Evolutionary conservation across 1,140 invertebrate species (phyloP), one percentile per base, ranked within the genome.

Genomic region (Hyphantria cunea): DNA sequence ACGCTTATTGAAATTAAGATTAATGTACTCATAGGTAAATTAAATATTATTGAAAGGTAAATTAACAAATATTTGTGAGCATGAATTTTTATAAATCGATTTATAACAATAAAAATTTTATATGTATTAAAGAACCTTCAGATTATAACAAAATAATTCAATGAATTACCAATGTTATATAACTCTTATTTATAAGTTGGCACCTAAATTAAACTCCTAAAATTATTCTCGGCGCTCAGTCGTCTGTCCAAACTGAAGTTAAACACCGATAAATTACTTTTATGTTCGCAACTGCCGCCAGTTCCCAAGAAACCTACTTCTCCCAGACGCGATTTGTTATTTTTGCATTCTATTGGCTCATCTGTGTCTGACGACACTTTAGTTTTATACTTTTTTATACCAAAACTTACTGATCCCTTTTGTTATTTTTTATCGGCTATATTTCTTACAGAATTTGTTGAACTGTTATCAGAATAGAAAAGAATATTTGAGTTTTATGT

Each of bases 201-300:
- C 25, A 64, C 56, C 64, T 59, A 63, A 69, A 64, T 70, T 65
- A 65, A 62, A 47, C n/a, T 41, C 39, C 45, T 25, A 56, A 54
- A 42, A 66, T 66, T 66, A 58, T 37, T 66, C 34, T 60, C 31
- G 17, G 34, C 52, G 5, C 13, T 13, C 47, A 39, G 41, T 58
- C 41, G 50, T 53, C 51, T 39, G n/a, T 50, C 53, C 10, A 33
- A 53, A 63, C 48, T 66, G 60, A 68, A 61, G 45, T 64, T 68
- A 74, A 74, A 63, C 66, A 63, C 34, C 52, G 33, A 71, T 74
- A 70, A 74, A 74, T 74, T 68, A 66, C 41, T 34, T 56, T 47
- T 47, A 56, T 56, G 53, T 56, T 25, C 41, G 41, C 53, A 56
- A 56, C 53, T 56, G 53, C 53, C 42, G 15, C 32, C 42, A 56